Base-by-base conservation (phyloP, 1,140 invertebrate genomes). In the Neodiprion virginianus region DNA sequence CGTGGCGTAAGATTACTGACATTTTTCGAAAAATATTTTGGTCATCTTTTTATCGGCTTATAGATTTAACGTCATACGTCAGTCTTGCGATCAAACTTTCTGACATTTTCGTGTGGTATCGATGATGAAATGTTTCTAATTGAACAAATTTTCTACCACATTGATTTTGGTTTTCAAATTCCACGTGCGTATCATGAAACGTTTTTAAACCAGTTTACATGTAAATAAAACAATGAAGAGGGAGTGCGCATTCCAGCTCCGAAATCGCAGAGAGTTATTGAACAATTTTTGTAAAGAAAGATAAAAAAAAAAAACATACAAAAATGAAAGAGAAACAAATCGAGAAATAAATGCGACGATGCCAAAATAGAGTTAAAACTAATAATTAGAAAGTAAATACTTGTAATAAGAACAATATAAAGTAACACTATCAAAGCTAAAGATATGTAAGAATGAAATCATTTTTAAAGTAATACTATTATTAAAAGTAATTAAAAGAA, bases 311-410 rank as follows among this genome's bases (percentile, higher is more conserved):
- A 68, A 75, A 61, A 66, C 28, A 50, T 48, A 50, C 17, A 75
- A 72, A 67, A 65, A 77, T 78, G 71, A 72, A 73, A 50, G 74
- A 71, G 69, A 8, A 74, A 23, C 5, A 61, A 61, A 75, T 79
- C 73, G 76, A 73, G 81, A 81, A 82, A 80, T 78, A 72, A 77
- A 84, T 74, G 80, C 82, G 80, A 86, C 79, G 87, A 88, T 88
- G 87, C 87, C 87, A 88, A 88, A 88, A 87, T 88, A 88, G 86
- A 83, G 80, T 84, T 86, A 84, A 86, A 84, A 76, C 17, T 86
- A 86, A 86, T 82, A 83, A 87, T 85, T 87, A 87, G 80, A 80
- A 76, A 77, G 75, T 84, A 79, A 80, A 80, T 77, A 81, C 74
- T 79, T 82, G 77, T 84, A 82, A 83, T 79, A 78, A 79, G 75